Base-by-base conservation (phyloP, 1,140 invertebrate genomes). In the Drosophila pruinosa region DNA sequence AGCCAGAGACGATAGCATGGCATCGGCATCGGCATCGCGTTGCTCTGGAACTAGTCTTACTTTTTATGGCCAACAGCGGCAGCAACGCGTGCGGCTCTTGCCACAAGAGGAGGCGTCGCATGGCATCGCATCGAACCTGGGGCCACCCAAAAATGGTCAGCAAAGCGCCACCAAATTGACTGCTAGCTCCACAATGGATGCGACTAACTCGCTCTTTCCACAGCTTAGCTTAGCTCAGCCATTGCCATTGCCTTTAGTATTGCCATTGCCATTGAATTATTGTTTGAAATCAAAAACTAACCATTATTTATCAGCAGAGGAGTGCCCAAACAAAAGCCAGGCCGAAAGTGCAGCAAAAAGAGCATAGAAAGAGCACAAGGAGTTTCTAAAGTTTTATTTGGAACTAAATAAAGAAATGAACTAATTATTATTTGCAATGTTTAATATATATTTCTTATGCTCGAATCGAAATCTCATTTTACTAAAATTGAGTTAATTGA, bases 121-220 rank as follows among this genome's bases (percentile, higher is more conserved):
- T 22, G 7, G 59, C 14, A 14, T 50, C 22, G 59, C 43, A 12
- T 53, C 38, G 62, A 38, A 67, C 47, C 47, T 15, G 58, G 17
- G 81, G 81, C 81, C 81, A 86, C 81, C 81, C 81, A 86, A 86
- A 85, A 80, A 85, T 85, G 82, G 81, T 86, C 81, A 81, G 72
- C 81, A 62, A 68, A 86, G 81, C 81, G 81, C 81, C 81, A 86
- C 81, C 85, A 65, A 68, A 75, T 57, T 58, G 73, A 74, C 68
- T 70, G 59, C 47, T 15, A n/a, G 72, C 43, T 45, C 72, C 68
- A 58, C 50, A 59, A 61, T 56, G 69, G 65, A 68, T 56, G 54
- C 41, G 52, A 39, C 43, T 53, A 59, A 41, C 43, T 63, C 26
- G 69, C 31, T 68, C 36, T 57, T 31, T 54, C 39, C 21, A 15